Base-by-base conservation (phyloP, 2,888 invertebrate genomes). In the Sphecodes monilicornis region DNA sequence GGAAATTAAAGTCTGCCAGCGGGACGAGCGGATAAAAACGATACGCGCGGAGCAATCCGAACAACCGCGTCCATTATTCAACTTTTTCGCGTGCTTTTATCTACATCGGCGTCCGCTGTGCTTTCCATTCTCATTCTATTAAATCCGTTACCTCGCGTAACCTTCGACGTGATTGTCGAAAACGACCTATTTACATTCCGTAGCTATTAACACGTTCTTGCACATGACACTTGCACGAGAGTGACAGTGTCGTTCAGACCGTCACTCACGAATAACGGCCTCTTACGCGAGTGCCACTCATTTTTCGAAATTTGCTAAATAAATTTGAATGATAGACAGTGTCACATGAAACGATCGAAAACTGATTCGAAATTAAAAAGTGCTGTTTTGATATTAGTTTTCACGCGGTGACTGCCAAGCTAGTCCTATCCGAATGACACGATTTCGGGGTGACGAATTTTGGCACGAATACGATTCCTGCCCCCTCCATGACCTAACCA, bases 1-100 rank as follows among this genome's bases (percentile, higher is more conserved):
- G 86, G 84, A 86, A 86, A 87, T 87, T 86, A 87, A 86, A 86
- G 80, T 80, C 76, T 54, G 81, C 41, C 32, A 60, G 57, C 57
- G 43, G 76, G 66, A 64, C 76, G 29, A 18, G 54, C 71, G 41
- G 71, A 76, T 84, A 86, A 81, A 84, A 82, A 64, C 83, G 78
- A 86, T 76, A 78, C 79, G 72, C 70, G 74, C 6, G 32, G 57
- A 60, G 32, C 64, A 41, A 68, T 66, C 80, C 22, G 46, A 69
- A 72, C 86, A 29, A 76, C 57, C 71, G 29, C 69, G 64, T 41
- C 70, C 75, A 60, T 83, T 83, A 76, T 83, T 83, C 66, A 72
- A 68, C 82, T 71, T 57, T 76, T 76, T 60, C 26, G 11, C 16
- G 13, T 10, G 57, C 39, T 71, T 68, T 22, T 76, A 82, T 76